Percentiles rank a stretch among this genome's conserved stretches.
Conservation (phyloP, 2,113 vertebrate species). For the Mormyrus iriodes region DNA sequence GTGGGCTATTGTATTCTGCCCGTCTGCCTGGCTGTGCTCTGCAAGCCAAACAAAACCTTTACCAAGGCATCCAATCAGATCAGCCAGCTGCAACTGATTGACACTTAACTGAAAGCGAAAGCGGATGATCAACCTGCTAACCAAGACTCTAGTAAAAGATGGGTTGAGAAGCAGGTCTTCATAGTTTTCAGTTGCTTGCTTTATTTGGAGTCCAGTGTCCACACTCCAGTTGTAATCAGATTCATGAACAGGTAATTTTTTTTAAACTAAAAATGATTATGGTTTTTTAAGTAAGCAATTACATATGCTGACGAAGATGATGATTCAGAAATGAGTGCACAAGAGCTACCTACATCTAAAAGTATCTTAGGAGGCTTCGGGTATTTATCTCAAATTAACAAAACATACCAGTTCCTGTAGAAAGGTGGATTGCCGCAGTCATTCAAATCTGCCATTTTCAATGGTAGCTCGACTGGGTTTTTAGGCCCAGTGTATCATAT, state of each 20-base stretch:
- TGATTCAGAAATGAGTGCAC: not conserved
- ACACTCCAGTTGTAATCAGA: not conserved
- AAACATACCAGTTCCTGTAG: not conserved
- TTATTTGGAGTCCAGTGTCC: not conserved
- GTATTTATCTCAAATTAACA: not conserved
- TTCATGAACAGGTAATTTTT: not conserved
- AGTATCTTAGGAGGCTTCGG: not conserved
- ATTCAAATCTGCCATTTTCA: not conserved
- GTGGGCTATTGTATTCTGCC: conserved; percentile 93
- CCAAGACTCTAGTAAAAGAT: not conserved
- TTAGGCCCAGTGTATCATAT: not conserved
- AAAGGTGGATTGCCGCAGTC: not conserved
- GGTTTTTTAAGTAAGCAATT: not conserved
- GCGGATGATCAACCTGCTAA: not conserved
- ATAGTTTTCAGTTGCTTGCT: not conserved
- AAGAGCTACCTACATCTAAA: not conserved
- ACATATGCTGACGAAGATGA: not conserved
- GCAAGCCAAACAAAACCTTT: conserved; percentile 80
- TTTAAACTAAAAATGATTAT: not conserved
- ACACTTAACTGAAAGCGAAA: conserved; percentile 64
- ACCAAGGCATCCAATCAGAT: conserved; percentile 83
- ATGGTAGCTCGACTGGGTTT: not conserved
- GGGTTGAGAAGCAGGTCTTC: not conserved
- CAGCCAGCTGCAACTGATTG: conserved; percentile 77
- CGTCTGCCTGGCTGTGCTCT: conserved; percentile 83